These are phyloP conservation scores for Hemibagrus wyckioides DNA, from an alignment of 2,113 vertebrate species.

Conservation along the genomic window DNA sequence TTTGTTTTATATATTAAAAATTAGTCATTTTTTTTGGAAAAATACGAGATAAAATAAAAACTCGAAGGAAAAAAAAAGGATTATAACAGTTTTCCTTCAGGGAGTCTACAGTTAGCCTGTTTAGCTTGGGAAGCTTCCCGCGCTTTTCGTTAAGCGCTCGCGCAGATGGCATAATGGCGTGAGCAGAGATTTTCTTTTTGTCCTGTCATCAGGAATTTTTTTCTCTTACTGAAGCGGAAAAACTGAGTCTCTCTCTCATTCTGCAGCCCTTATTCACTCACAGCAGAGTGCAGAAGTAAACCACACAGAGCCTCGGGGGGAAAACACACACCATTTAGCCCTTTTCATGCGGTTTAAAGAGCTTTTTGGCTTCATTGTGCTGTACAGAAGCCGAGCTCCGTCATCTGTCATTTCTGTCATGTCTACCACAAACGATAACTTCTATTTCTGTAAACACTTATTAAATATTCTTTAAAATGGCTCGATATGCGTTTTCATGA, in stretches of 20 bases:
- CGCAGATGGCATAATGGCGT: constrained; percentile 53
- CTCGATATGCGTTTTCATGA: not conserved
- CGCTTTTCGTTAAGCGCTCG: constrained; percentile 63
- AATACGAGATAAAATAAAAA: not conserved
- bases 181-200: constrained; percentile 30
- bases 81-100: not conserved
- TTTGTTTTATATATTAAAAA: not conserved
- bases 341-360: constrained; percentile 35
- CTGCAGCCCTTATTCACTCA: constrained; percentile 53
- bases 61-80: not conserved
- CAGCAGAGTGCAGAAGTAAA: constrained; percentile 8
- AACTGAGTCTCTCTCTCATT: constrained; percentile 54
- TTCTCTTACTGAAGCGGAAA: constrained; percentile 53
- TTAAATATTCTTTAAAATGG: not conserved
- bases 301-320: not conserved
- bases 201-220: constrained; percentile 56
- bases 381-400: not conserved
- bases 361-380: constrained; percentile 4
- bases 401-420: not conserved
- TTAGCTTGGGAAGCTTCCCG: constrained; percentile 60
- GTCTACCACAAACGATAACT: not conserved
- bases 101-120: constrained; percentile 51
- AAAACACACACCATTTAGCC: constrained; percentile 13
- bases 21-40: too few relatives aligned
- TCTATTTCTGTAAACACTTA: not conserved